Base-by-base conservation (phyloP, 2,797 vertebrate species). In the Anabacerthia variegaticeps region DNA sequence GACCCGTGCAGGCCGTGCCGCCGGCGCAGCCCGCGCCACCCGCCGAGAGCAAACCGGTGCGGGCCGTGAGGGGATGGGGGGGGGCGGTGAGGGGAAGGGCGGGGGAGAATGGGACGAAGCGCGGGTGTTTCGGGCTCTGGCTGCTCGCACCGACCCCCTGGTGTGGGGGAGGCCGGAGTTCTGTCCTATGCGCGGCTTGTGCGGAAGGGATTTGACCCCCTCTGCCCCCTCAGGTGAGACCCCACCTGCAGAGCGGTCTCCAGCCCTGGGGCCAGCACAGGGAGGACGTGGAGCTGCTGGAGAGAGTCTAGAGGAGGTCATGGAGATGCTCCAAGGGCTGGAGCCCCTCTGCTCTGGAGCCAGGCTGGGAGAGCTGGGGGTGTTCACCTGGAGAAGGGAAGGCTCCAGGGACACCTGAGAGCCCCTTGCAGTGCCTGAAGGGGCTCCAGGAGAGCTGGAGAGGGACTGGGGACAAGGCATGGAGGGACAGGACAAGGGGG, bases 1-100 rank as follows among this genome's bases (percentile, higher is more conserved):
- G 99, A 96, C 99, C 99, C 88, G 99, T 99, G 87, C 99, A 99
- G 87, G 98, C 99, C 46, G 96, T 99, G 89, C 98, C 98, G 27
- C 98, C 98, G 67, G 98, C 98, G 93, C 99, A 99, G 95, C 92
- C 98, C 12, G 98, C 98, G 81, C 98, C 96, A 88, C 82, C 94
- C 9, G 92, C 97, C 3, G 97, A 98, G 55, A 96, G 97, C 68
- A 98, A 98, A 89, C 72, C 77, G 90, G 61, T 73, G 27, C 15
- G 71, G 43, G 39, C 20, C 11, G 26, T 36, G 65, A 27, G 61
- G 67, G 63, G 41, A 9, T 11, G 16, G 34, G 10, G 6, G 6
- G 7, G 26, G 22, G 20, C 6, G 13, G 52, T 55, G 52, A 54
- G 52, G 54, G 21, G 54, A 55, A 30, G 10, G 7, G 6, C 15